phyloP scores from a whole-genome alignment of 2,797 vertebrate genomes.

The Propithecus deckenii region DNA sequence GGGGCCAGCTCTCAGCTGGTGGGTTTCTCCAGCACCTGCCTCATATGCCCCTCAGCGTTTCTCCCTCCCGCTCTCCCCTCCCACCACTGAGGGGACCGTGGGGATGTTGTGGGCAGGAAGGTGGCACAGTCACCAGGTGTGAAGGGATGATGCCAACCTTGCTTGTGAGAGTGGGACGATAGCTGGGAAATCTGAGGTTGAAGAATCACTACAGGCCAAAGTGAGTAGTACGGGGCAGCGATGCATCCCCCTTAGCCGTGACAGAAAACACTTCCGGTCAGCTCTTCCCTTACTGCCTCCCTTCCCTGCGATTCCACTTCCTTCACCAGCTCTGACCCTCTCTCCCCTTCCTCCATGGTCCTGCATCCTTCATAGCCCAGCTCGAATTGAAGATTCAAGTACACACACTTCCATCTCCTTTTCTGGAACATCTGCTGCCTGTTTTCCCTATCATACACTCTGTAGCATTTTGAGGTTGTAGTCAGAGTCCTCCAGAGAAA shows the following conservation, averaged over 20 bases:
- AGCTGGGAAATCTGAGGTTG: neutral
- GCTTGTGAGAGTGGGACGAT: neutral
- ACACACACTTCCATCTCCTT: neutral
- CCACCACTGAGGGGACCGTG: neutral
- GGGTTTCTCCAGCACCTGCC: neutral
- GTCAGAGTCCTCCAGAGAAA: too few relatives aligned
- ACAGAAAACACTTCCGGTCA: neutral
- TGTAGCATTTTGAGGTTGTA: neutral
- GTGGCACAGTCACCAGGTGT: neutral
- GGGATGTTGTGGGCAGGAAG: neutral
- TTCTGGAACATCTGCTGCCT: neutral
- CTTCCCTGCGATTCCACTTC: neutral
- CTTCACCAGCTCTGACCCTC: neutral
- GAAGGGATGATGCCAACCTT: neutral
- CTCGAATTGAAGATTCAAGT: neutral
- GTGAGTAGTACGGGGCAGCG: neutral
- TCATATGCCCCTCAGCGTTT: neutral
- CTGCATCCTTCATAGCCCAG: neutral
- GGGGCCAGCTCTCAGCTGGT: too few relatives aligned
- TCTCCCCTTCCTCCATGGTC: neutral
- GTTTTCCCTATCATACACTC: neutral
- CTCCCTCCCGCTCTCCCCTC: neutral
- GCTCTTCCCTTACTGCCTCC: too few relatives aligned
- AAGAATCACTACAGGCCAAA: neutral
- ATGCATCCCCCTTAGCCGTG: fast-evolving